These are phyloP conservation scores for Pangasianodon gigas DNA, from an alignment of 2,113 vertebrate genomes.

Conservation along the genomic window DNA sequence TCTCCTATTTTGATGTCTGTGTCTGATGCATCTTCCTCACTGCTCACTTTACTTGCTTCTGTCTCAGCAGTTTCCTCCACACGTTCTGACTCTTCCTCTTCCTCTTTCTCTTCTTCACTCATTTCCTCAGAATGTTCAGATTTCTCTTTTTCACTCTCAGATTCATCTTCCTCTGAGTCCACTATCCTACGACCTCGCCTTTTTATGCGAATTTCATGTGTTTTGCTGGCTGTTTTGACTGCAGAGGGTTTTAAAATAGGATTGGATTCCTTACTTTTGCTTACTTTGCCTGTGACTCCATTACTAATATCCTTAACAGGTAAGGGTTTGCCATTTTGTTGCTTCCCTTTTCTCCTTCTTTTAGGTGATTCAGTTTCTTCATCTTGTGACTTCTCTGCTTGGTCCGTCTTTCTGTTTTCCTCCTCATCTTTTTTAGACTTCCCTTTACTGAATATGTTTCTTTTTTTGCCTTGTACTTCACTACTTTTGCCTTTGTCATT, in stretches of 20 bases:
- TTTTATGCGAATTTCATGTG: slow-evolving; percentile 34
- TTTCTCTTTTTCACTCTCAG: slow-evolving; percentile 56
- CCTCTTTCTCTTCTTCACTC: slow-evolving; percentile 55
- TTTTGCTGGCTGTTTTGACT: slow-evolving; percentile 33
- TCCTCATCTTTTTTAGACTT: slow-evolving; percentile 42
- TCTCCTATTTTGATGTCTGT: slow-evolving; percentile 32
- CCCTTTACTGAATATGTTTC: slow-evolving; percentile 1
- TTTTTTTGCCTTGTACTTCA: slow-evolving; percentile 9
- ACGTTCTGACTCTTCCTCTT: slow-evolving; percentile 40
- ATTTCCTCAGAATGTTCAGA: slow-evolving; percentile 58
- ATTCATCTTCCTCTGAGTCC: slow-evolving; percentile 7
- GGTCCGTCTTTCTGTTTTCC: slow-evolving; percentile 19
- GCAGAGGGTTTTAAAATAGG: slow-evolving; percentile 22
- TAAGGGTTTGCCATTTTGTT: slow-evolving; percentile 24
- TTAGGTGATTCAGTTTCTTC: slow-evolving; percentile 25
- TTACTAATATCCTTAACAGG: slow-evolving; percentile 34
- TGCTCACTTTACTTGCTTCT: slow-evolving; percentile 40
- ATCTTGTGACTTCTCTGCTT: slow-evolving; percentile 26
- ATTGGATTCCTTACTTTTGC: slow-evolving; percentile 52
- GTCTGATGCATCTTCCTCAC: slow-evolving; percentile 40
- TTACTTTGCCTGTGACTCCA: background rate
- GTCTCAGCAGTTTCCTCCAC: slow-evolving; percentile 18
- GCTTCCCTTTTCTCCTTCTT: slow-evolving; percentile 32
- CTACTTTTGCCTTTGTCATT: slow-evolving; percentile 35
- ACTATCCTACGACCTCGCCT: slow-evolving; percentile 37